Conservation (phyloP, 2,888 invertebrate genomes). For the Drosophila mimetica region DNA sequence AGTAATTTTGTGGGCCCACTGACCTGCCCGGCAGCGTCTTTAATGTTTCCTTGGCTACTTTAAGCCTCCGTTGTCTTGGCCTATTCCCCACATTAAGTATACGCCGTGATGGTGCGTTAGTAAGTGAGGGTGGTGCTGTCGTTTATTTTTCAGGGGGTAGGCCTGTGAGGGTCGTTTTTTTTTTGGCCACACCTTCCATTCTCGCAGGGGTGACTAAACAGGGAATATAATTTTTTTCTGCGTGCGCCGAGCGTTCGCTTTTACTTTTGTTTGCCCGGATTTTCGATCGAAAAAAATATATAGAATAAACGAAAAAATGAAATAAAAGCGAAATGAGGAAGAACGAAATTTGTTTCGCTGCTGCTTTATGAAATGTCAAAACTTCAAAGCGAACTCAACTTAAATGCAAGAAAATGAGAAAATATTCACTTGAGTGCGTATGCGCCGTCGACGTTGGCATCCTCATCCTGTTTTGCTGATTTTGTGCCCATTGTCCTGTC, state of each 20-base stretch:
- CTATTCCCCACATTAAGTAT: slow-evolving; percentile 67
- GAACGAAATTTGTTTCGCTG: slow-evolving; percentile 35
- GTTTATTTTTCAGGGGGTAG: slow-evolving; percentile 24
- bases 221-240: slow-evolving; percentile 52
- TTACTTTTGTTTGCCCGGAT: slow-evolving; percentile 78
- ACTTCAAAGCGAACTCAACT: slow-evolving; percentile 81
- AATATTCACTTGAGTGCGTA: slow-evolving; percentile 82
- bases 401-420: slow-evolving; percentile 80
- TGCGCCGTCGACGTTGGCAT: slow-evolving; percentile 43
- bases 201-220: slow-evolving; percentile 77
- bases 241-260: slow-evolving; percentile 60
- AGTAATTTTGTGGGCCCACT: slow-evolving; percentile 76
- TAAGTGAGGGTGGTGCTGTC: slow-evolving; percentile 36
- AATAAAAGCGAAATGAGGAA: slow-evolving; percentile 28
- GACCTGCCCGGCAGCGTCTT: slow-evolving; percentile 53
- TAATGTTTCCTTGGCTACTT: slow-evolving; percentile 72
- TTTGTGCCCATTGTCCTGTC: slow-evolving; percentile 33
- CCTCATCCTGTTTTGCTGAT: slow-evolving; percentile 31
- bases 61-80: slow-evolving; percentile 62
- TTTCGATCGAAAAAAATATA: slow-evolving; percentile 58
- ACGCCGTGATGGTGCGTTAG: slow-evolving; percentile 39
- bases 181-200: slow-evolving; percentile 80
- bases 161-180: slow-evolving; percentile 68
- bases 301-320: slow-evolving; percentile 29
- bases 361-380: slow-evolving; percentile 81